A percentile compares a stretch with the other conserved stretches of the same genome.
phyloP scores from a whole-genome alignment of 2,113 vertebrate genomes.

The Phaethon lepturus region DNA sequence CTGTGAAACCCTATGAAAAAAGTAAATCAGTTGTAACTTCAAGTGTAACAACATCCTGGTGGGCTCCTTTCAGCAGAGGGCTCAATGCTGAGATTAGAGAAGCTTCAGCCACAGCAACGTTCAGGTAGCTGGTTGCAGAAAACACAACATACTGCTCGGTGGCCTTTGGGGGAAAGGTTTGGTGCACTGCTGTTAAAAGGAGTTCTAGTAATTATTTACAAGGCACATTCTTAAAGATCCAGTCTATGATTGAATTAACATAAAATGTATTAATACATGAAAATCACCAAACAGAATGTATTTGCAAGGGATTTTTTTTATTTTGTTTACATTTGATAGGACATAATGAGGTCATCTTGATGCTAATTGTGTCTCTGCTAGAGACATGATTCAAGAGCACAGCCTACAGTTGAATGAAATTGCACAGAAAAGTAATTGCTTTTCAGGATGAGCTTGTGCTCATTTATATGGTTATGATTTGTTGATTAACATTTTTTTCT shows the following conservation, averaged over 20 bases:
- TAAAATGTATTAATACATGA: not conserved
- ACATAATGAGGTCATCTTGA: conserved; percentile 23
- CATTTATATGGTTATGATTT: conserved; percentile 54
- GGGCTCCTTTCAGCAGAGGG: too few species aligned
- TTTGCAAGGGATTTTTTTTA: not conserved
- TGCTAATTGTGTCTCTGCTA: conserved; percentile 1
- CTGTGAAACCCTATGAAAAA: not conserved
- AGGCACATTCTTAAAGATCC: not conserved
- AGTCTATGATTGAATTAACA: conserved; percentile 10
- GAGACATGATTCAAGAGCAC: not conserved
- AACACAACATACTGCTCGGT: not conserved
- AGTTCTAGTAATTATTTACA: not conserved
- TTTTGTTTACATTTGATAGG: conserved; percentile 30
- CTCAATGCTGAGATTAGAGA: not conserved
- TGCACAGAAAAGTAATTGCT: conserved; percentile 45
- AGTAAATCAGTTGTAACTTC: not conserved
- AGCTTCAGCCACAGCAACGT: not conserved
- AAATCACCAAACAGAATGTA: not conserved
- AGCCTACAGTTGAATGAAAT: conserved; percentile 2
- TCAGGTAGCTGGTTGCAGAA: not conserved
- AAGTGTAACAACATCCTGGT: too few species aligned
- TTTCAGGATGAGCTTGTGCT: conserved; percentile 33
- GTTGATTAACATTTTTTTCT: conserved; percentile 31
- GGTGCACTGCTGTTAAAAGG: not conserved
- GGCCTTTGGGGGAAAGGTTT: not conserved